Evolutionary conservation across 2,888 invertebrate genomes (phyloP).

Genomic region (Drepanosiphum platanoidis): DNA sequence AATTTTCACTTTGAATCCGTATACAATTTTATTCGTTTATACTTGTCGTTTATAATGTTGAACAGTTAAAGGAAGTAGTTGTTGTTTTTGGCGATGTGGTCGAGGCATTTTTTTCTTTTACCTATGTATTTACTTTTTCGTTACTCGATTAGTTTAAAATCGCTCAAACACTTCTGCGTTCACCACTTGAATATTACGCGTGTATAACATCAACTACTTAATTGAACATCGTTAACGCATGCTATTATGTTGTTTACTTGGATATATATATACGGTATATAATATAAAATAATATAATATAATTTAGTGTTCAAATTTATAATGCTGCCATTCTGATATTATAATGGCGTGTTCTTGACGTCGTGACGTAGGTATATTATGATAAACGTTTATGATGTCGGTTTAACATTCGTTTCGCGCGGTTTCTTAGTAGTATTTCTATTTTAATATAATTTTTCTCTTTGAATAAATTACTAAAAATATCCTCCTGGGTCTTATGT

Average conservation of each 20-base stretch:
- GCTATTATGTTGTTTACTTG: not conserved
- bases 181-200: not conserved
- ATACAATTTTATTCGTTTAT: no score
- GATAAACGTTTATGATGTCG: no score
- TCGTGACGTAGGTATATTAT: not conserved
- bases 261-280: not conserved
- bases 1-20: slow-evolving; percentile 26
- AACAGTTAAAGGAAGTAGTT: not conserved
- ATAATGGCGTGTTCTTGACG: not conserved
- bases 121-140: not conserved
- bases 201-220: not conserved
- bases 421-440: not conserved
- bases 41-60: not conserved
- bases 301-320: not conserved
- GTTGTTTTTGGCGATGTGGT: slow-evolving; percentile 15
- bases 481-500: not conserved
- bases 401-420: not conserved
- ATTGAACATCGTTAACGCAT: not conserved
- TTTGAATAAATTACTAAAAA: slow-evolving; percentile 5
- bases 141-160: not conserved
- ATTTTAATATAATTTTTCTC: not conserved
- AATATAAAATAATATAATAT: no score
- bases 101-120: not conserved
- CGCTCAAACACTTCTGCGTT: not conserved
- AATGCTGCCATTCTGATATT: not conserved